A percentile compares a stretch with the other conserved stretches of the same genome.
phyloP scores from a whole-genome alignment of 1,140 invertebrate genomes.

The Anastrepha obliqua region DNA sequence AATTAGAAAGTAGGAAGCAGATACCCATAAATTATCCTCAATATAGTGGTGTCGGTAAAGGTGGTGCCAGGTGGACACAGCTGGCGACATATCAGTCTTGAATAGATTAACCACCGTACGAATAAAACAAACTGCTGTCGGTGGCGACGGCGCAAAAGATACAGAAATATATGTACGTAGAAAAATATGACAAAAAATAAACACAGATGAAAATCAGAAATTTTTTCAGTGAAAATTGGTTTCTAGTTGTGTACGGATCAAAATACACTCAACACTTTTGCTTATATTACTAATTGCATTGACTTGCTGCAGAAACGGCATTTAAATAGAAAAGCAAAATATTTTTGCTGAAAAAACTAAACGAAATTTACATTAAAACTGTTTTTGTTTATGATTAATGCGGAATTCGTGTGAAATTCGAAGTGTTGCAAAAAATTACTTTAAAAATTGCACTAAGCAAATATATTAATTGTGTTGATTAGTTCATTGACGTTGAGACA shows the following conservation, averaged over 20 bases:
- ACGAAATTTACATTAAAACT: background rate
- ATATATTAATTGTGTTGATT: slow-evolving; percentile 21
- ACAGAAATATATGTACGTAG: slow-evolving; percentile 32
- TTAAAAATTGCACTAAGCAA: background rate
- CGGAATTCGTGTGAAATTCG: background rate
- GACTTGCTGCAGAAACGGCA: background rate
- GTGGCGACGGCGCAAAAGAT: slow-evolving; percentile 48
- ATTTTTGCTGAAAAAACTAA: background rate
- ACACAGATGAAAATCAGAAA: slow-evolving; percentile 33
- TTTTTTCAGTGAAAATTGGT: slow-evolving; percentile 38
- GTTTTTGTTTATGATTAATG: background rate
- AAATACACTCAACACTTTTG: slow-evolving; percentile 1
- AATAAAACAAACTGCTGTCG: slow-evolving; percentile 14
- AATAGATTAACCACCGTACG: slow-evolving; percentile 43
- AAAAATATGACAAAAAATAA: slow-evolving; percentile 38
- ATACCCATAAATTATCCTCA: background rate
- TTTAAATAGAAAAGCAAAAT: background rate
- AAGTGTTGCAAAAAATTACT: background rate
- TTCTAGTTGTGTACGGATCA: slow-evolving; percentile 29
- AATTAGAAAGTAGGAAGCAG: background rate
- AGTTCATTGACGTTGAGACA: slow-evolving; percentile 39
- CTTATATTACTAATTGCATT: background rate
- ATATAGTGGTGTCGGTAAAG: background rate
- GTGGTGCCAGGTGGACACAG: slow-evolving; percentile 28
- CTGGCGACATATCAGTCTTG: background rate